A percentile compares a stretch with the other conserved stretches of the same genome.
These are phyloP conservation scores for Drosophila neotestacea DNA, from an alignment of 2,888 invertebrate species.

Conservation along the genomic window DNA sequence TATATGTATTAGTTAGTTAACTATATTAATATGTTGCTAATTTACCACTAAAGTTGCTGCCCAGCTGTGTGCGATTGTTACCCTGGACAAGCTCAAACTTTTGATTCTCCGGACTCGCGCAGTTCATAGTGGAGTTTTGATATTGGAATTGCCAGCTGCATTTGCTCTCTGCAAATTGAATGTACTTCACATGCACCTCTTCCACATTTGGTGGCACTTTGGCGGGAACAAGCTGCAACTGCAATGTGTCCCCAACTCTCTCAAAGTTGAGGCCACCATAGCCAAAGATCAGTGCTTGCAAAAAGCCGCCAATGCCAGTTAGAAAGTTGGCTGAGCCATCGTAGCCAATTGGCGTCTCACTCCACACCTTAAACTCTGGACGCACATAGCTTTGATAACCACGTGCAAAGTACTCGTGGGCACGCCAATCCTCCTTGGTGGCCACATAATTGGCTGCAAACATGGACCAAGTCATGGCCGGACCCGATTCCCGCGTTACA, in stretches of 20 bases:
- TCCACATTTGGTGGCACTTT: conserved; percentile 51
- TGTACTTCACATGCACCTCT: conserved; percentile 43
- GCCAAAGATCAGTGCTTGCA: conserved; percentile 87
- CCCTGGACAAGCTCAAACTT: conserved; percentile 46
- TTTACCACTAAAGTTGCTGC: conserved; percentile 49
- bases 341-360: conserved; percentile 86
- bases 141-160: conserved; percentile 43
- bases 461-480: conserved; percentile 89
- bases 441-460: conserved; percentile 87
- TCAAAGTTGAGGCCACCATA: conserved; percentile 87
- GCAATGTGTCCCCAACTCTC: conserved; percentile 58
- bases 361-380: conserved; percentile 88
- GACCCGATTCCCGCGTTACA: conserved; percentile 86
- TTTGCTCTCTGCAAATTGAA: conserved; percentile 42
- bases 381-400: conserved; percentile 87
- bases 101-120: conserved; percentile 11
- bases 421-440: conserved; percentile 84
- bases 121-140: conserved; percentile 28
- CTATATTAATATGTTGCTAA: neutral
- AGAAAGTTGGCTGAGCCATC: conserved; percentile 87
- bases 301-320: conserved; percentile 88
- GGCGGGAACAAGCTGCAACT: conserved; percentile 21
- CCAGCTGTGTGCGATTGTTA: conserved; percentile 22
- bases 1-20: neutral
- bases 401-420: conserved; percentile 86